A percentile compares a stretch with the other conserved stretches of the same genome.
These are phyloP conservation scores for Hemibagrus guttatus DNA, from an alignment of 2,797 vertebrate genomes.

Conservation along the genomic window DNA sequence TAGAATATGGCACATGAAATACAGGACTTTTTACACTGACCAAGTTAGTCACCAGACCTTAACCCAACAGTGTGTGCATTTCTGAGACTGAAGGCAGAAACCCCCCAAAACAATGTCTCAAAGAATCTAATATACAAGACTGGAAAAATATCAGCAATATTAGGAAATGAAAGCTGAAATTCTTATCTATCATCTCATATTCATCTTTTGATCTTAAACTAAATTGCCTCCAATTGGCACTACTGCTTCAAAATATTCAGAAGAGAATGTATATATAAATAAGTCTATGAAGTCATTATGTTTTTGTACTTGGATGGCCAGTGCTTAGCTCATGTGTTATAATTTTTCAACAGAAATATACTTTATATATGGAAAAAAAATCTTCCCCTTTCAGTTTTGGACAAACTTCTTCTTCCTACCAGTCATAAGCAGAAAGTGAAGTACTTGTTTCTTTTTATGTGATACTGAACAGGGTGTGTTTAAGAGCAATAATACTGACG, in stretches of 20 bases:
- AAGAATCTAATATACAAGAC: neutral
- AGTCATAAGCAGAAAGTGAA: slow-evolving; percentile 22
- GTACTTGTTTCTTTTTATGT: slow-evolving; percentile 49
- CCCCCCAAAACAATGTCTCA: neutral
- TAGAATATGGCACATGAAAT: too few relatives aligned
- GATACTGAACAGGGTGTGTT: neutral
- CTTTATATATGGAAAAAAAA: neutral
- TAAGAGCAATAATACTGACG: neutral
- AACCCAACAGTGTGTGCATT: neutral
- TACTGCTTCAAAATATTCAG: neutral
- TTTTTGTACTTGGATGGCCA: neutral
- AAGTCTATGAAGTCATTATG: neutral
- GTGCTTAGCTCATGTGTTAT: neutral
- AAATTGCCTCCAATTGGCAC: neutral
- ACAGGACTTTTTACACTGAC: neutral
- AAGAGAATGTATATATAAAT: neutral
- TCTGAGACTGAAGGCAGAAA: neutral
- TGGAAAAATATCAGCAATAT: neutral
- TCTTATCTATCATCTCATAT: neutral
- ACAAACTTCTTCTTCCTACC: slow-evolving; percentile 33
- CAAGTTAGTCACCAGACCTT: neutral
- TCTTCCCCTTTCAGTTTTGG: slow-evolving; percentile 20
- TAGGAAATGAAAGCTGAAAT: neutral
- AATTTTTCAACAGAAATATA: neutral
- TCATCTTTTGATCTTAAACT: neutral